Conservation (phyloP, 2,888 invertebrate genomes). For the Leptinotarsa tumamoca region DNA sequence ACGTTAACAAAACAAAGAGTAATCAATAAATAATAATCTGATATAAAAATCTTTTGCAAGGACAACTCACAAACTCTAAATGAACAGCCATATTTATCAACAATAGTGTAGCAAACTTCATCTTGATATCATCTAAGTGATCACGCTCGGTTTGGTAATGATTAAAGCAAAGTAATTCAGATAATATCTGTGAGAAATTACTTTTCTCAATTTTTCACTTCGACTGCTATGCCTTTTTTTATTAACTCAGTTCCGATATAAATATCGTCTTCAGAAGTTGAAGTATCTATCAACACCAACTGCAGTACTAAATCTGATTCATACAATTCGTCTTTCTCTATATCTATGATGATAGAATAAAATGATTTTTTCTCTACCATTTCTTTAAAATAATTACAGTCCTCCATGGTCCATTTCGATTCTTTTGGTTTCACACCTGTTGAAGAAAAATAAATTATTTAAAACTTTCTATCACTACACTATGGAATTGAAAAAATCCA, state of each 20-base stretch:
- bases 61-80: slow-evolving; percentile 1
- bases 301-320: slow-evolving; percentile 74
- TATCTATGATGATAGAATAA: slow-evolving; percentile 75
- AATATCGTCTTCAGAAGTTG: slow-evolving; percentile 75
- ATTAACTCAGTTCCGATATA: slow-evolving; percentile 76
- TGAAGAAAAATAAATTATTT: slow-evolving; percentile 26
- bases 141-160: not conserved
- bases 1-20: not conserved
- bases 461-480: slow-evolving; percentile 1
- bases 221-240: slow-evolving; percentile 68
- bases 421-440: slow-evolving; percentile 69
- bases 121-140: not conserved
- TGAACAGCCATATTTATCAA: not conserved
- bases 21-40: slow-evolving; percentile 12
- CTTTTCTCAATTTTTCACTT: slow-evolving; percentile 21
- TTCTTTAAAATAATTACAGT: slow-evolving; percentile 79
- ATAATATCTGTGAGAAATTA: not conserved
- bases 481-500: too few relatives aligned
- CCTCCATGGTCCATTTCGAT: slow-evolving; percentile 78
- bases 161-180: not conserved
- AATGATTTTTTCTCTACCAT: slow-evolving; percentile 78
- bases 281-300: slow-evolving; percentile 79
- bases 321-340: slow-evolving; percentile 73
- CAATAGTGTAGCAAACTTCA: not conserved
- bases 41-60: slow-evolving; percentile 4